These are phyloP conservation scores for Mythimna lalbum DNA, from an alignment of 2,888 invertebrate genomes.

Conservation along the genomic window DNA sequence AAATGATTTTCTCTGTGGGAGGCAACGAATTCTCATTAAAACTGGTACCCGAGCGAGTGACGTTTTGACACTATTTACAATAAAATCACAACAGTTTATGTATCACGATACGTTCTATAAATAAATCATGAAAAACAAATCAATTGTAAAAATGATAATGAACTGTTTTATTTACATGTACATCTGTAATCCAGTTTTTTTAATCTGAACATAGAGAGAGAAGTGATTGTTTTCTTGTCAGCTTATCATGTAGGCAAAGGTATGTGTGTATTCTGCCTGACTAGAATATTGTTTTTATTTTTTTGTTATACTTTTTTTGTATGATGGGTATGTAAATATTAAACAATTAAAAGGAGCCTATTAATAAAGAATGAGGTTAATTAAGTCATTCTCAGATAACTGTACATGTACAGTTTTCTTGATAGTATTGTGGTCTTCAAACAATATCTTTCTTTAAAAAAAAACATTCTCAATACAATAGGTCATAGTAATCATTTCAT, in stretches of 20 bases:
- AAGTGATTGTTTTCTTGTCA: slow-evolving; percentile 46
- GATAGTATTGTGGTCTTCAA: slow-evolving; percentile 11
- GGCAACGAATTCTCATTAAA: slow-evolving; percentile 54
- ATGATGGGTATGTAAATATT: not conserved
- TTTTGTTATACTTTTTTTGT: not conserved
- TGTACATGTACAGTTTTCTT: slow-evolving; percentile 24
- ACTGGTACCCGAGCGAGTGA: slow-evolving; percentile 46
- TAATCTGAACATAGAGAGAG: slow-evolving; percentile 12
- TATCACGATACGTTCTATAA: slow-evolving; percentile 46
- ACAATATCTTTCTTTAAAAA: not conserved
- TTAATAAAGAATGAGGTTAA: slow-evolving; percentile 28
- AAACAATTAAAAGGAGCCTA: slow-evolving; percentile 11
- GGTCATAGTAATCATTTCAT: not conserved
- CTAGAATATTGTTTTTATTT: slow-evolving; percentile 25
- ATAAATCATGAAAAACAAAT: slow-evolving; percentile 57
- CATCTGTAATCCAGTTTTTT: slow-evolving; percentile 33
- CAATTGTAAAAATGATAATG: slow-evolving; percentile 40
- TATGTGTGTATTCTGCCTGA: slow-evolving; percentile 48
- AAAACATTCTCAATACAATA: not conserved
- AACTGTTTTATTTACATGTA: slow-evolving; percentile 56
- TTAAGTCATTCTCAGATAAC: slow-evolving; percentile 13
- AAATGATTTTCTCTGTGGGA: slow-evolving; percentile 56
- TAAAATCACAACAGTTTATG: slow-evolving; percentile 50
- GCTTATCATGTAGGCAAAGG: slow-evolving; percentile 48
- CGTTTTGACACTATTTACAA: slow-evolving; percentile 61